Evolutionary conservation across 1,140 invertebrate species (phyloP).

Genomic region (Microplitis demolitor): DNA sequence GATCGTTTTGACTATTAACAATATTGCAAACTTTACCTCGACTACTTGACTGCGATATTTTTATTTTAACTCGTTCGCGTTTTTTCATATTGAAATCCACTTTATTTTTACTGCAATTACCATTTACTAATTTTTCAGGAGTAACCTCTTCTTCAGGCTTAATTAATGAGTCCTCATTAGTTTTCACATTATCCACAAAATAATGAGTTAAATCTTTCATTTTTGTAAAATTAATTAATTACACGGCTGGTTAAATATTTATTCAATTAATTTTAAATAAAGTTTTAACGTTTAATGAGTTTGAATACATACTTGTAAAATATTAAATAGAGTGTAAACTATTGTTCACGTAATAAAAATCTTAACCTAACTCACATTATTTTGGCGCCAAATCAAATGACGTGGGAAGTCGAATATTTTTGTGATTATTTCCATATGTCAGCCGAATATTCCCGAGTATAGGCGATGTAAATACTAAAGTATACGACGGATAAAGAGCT

Average conservation of each 20-base stretch:
- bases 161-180: conserved; percentile 15
- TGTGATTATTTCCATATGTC: no score
- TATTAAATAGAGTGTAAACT: no score
- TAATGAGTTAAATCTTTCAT: conserved; percentile 56
- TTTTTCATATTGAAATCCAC: conserved; percentile 27
- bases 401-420: no score
- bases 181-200: conserved; percentile 40
- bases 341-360: no score
- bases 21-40: conserved; percentile 36
- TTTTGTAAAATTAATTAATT: conserved; percentile 11
- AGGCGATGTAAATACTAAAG: no score
- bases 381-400: no score
- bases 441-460: no score
- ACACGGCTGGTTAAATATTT: not conserved
- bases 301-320: not conserved
- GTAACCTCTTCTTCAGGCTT: conserved; percentile 30
- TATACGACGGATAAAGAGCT: no score
- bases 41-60: conserved; percentile 37
- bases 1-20: conserved; percentile 41
- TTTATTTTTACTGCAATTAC: not conserved
- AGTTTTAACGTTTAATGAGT: no score
- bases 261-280: not conserved
- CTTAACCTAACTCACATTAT: no score
- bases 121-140: conserved; percentile 24
- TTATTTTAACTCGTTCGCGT: conserved; percentile 46